phyloP scores from a whole-genome alignment of 2,797 vertebrate species.

The Eremophila alpestris region DNA sequence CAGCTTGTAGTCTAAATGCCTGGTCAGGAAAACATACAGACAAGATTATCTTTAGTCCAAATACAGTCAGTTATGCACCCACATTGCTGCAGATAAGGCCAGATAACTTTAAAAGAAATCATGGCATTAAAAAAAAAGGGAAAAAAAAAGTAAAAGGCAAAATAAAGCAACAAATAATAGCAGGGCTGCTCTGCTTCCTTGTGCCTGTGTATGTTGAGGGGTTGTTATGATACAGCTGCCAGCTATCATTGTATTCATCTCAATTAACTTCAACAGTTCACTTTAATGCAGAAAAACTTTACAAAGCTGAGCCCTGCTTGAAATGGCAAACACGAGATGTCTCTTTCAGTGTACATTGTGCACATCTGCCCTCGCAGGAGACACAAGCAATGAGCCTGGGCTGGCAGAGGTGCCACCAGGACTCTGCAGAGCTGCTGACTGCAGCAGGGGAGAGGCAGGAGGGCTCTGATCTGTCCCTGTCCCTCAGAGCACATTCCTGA shows the following conservation, averaged over 20 bases:
- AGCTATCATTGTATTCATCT: neutral
- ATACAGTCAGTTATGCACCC: neutral
- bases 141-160: neutral
- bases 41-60: neutral
- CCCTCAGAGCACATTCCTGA: neutral
- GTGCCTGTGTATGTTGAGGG: neutral
- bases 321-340: neutral
- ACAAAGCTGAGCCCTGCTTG: neutral
- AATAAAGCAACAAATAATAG: neutral
- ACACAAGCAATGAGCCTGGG: neutral
- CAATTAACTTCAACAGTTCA: neutral
- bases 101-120: slow-evolving; percentile 16
- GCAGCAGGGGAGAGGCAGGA: neutral
- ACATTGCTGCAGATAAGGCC: neutral
- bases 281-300: neutral
- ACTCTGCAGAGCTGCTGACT: neutral
- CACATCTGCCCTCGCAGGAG: neutral
- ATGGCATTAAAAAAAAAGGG: neutral
- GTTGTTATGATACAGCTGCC: neutral
- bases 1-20: neutral
- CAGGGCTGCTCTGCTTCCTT: neutral
- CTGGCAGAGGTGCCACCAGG: neutral
- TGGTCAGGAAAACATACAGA: neutral
- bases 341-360: rapidly evolving
- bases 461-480: neutral